phyloP scores from a whole-genome alignment of 2,797 vertebrate genomes.

The Galago senegalensis region DNA sequence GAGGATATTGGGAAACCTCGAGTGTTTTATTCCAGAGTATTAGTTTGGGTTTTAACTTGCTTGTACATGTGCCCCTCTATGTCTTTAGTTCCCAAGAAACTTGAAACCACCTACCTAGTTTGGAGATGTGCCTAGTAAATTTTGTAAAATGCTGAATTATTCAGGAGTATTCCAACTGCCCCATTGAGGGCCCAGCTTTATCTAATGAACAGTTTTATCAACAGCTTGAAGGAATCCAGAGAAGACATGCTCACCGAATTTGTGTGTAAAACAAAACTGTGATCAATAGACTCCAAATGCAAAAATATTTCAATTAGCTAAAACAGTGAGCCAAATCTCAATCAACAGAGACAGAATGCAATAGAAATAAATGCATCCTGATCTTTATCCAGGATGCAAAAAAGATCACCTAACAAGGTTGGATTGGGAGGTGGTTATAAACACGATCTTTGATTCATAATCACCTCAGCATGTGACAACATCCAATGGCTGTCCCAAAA shows the following conservation, averaged over 20 bases:
- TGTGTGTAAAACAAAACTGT: slow-evolving; percentile 58
- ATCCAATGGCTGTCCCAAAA: neutral
- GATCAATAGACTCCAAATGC: neutral
- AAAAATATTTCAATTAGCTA: slow-evolving; percentile 58
- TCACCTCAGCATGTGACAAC: neutral
- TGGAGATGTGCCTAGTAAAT: slow-evolving; percentile 19
- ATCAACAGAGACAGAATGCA: neutral
- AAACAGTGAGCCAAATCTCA: slow-evolving; percentile 26
- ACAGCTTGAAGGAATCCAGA: slow-evolving; percentile 63
- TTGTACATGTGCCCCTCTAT: neutral
- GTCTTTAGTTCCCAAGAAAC: neutral
- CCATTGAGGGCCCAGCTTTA: slow-evolving; percentile 20
- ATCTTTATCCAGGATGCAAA: neutral
- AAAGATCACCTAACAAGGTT: neutral
- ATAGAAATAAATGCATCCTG: neutral
- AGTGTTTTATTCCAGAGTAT: neutral
- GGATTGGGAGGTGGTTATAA: neutral
- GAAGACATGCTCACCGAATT: slow-evolving; percentile 44
- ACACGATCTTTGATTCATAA: neutral
- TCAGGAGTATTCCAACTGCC: slow-evolving; percentile 14
- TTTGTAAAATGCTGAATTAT: slow-evolving; percentile 41
- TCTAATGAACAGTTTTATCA: slow-evolving; percentile 57
- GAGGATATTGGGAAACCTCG: neutral
- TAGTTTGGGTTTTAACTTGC: neutral
- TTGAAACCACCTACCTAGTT: neutral